Conservation (phyloP, 2,113 vertebrate species). For the Struthio camelus region DNA sequence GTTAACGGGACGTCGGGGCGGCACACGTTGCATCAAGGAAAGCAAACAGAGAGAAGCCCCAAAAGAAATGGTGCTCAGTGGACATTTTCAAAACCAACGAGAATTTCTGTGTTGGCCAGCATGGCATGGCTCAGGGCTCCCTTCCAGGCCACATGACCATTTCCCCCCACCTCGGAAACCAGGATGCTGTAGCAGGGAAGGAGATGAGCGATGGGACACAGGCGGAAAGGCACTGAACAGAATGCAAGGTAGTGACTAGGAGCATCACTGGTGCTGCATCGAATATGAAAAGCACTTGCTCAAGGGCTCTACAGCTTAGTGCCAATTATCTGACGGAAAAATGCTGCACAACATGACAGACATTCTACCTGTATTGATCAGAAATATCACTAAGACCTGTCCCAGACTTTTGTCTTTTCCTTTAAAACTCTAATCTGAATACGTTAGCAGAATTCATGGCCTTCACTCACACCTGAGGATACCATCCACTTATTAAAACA, state of each 20-base stretch:
- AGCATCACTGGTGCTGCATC: neutral
- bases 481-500: neutral
- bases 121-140: neutral
- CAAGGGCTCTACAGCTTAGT: neutral
- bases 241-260: neutral
- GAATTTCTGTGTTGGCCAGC: rapidly evolving
- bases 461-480: neutral
- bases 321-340: neutral
- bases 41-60: constrained; percentile 45
- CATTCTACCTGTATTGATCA: neutral
- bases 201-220: rapidly evolving
- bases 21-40: constrained; percentile 41
- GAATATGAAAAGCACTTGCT: neutral
- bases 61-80: neutral
- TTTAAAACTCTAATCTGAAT: neutral
- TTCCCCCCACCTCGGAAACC: neutral
- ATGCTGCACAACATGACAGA: neutral
- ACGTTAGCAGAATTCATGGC: neutral
- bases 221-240: neutral
- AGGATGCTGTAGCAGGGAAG: neutral
- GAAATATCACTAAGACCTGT: neutral
- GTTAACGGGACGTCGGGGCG: neutral
- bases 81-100: neutral
- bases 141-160: neutral
- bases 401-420: neutral